Evolutionary conservation across 2,888 invertebrate genomes (phyloP).

Genomic region (Acleris laterana): DNA sequence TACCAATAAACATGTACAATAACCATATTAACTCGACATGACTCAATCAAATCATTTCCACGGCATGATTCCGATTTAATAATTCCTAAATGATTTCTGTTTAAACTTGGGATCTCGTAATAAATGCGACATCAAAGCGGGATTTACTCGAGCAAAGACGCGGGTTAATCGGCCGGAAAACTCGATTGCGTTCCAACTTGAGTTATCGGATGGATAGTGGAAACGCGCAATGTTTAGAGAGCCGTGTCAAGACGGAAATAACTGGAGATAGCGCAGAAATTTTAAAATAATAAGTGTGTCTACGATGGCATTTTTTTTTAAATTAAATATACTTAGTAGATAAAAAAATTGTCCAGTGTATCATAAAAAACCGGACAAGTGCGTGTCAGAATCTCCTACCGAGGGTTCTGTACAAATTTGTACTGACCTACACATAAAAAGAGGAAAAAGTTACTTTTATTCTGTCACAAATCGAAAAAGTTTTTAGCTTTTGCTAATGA

Average conservation of each 20-base stretch:
- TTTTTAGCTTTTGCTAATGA: too few species aligned
- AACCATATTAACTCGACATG: slow-evolving; percentile 1
- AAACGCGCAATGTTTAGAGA: slow-evolving; percentile 2
- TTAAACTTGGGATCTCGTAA: slow-evolving; percentile 39
- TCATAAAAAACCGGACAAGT: too few species aligned
- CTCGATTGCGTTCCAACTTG: slow-evolving; percentile 10
- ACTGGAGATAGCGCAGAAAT: neutral
- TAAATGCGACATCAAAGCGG: slow-evolving; percentile 51
- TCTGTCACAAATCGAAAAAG: too few species aligned
- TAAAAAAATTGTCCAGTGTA: too few species aligned
- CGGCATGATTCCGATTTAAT: neutral
- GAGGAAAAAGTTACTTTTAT: too few species aligned
- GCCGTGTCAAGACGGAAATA: neutral
- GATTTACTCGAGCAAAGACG: slow-evolving; percentile 44
- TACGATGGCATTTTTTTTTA: too few species aligned
- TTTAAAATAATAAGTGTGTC: neutral
- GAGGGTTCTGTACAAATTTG: too few species aligned
- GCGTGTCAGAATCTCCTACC: too few species aligned
- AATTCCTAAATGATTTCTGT: slow-evolving; percentile 2
- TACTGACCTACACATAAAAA: too few species aligned
- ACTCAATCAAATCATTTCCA: slow-evolving; percentile 12
- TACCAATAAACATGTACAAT: neutral
- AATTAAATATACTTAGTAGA: too few species aligned
- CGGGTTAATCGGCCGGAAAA: slow-evolving; percentile 42
- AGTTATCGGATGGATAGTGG: slow-evolving; percentile 9